These are phyloP conservation scores for Streptopelia turtur DNA, from an alignment of 2,797 vertebrate species.

Conservation along the genomic window DNA sequence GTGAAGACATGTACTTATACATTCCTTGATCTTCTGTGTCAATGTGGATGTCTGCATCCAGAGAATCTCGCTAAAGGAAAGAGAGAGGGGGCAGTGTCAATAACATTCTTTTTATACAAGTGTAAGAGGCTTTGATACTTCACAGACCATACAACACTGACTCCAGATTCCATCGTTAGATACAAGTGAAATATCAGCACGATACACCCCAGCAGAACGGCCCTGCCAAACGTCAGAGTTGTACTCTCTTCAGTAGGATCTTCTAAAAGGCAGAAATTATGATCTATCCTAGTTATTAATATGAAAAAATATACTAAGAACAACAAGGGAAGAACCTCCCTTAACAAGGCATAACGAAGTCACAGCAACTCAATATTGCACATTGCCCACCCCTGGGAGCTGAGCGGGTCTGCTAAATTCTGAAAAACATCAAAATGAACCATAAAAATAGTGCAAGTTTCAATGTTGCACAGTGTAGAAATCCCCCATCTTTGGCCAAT, in stretches of 20 bases:
- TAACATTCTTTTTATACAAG: neutral
- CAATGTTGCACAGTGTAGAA: neutral
- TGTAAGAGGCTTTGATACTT: neutral
- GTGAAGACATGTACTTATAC: constrained; percentile 91
- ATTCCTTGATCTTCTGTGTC: constrained; percentile 88
- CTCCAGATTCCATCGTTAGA: neutral
- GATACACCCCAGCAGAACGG: neutral
- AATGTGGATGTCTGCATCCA: constrained; percentile 85
- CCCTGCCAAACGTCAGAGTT: neutral
- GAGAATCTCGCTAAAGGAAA: constrained; percentile 83
- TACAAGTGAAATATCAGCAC: neutral
- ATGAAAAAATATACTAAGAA: neutral
- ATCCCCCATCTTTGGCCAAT: neutral
- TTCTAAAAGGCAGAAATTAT: neutral
- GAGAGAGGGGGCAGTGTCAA: neutral
- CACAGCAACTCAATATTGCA: neutral
- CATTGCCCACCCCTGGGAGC: neutral
- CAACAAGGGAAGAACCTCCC: neutral
- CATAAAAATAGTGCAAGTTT: neutral
- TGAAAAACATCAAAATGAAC: neutral
- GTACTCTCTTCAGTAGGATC: neutral
- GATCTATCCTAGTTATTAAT: neutral
- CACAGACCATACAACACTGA: neutral
- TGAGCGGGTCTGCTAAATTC: neutral
- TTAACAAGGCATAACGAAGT: neutral